phyloP scores from a whole-genome alignment of 2,797 vertebrate genomes.

The Chanos chanos region DNA sequence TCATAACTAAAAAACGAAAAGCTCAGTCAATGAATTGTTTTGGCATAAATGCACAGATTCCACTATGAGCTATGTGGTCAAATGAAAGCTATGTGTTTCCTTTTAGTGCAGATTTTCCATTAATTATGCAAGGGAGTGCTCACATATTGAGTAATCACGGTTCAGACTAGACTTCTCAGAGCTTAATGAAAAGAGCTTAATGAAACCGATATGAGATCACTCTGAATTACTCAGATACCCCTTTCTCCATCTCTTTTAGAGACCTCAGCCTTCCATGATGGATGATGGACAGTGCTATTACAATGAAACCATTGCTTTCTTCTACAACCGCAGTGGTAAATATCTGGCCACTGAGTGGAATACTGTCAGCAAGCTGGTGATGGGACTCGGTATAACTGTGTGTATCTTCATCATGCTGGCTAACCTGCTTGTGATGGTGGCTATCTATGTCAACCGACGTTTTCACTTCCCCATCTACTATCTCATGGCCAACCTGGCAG shows the following conservation, averaged over 20 bases:
- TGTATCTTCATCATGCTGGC: conserved; percentile 99
- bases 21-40: no score
- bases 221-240: background rate
- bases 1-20: no score
- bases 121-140: background rate
- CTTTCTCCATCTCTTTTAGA: conserved; percentile 29
- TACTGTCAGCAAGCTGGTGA: conserved; percentile 92
- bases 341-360: conserved; percentile 91
- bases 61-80: no score
- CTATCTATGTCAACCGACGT: conserved; percentile 97
- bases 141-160: no score
- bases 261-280: conserved; percentile 54
- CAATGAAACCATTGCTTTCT: conserved; percentile 97
- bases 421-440: conserved; percentile 97
- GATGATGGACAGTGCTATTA: conserved; percentile 88
- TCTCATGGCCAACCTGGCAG: conserved; percentile 97
- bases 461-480: conserved; percentile 99
- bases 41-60: no score
- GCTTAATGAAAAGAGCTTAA: no score
- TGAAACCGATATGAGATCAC: background rate
- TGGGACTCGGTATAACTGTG: conserved; percentile 97
- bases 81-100: no score
- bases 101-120: no score
- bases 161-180: no score
- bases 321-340: conserved; percentile 96